phyloP scores from a whole-genome alignment of 2,113 vertebrate species.

The Pterocles orientalis region DNA sequence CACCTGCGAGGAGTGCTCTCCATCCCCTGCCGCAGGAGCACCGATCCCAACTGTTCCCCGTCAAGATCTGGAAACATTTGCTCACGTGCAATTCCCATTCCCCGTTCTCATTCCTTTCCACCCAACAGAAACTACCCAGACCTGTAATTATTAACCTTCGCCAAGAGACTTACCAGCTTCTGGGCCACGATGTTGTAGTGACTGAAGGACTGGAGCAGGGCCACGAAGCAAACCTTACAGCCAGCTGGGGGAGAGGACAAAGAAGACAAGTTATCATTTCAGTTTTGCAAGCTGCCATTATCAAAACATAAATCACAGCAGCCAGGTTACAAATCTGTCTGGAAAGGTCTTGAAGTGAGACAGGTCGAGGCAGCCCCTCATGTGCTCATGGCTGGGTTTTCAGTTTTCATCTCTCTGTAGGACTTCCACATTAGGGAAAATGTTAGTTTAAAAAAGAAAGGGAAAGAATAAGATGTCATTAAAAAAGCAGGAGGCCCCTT shows the following conservation, averaged over 20 bases:
- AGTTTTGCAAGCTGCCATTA: background rate
- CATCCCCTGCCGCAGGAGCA: background rate
- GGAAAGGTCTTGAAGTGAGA: background rate
- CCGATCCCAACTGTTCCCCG: background rate
- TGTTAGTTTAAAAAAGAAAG: background rate
- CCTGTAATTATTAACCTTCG: fast-evolving
- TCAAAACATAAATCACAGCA: background rate
- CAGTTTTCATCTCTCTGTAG: background rate
- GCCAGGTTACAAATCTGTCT: background rate
- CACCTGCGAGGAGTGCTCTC: background rate
- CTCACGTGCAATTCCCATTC: background rate
- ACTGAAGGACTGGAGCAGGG: slow-evolving; percentile 91
- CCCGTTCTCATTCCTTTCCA: background rate
- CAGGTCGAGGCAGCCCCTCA: background rate
- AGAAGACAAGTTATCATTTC: background rate
- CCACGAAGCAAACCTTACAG: slow-evolving; percentile 92
- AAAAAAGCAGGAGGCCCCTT: background rate
- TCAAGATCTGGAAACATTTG: background rate
- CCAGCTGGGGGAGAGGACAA: slow-evolving; percentile 76
- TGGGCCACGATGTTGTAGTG: slow-evolving; percentile 90
- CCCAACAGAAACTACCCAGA: background rate
- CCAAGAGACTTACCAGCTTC: slow-evolving; percentile 84
- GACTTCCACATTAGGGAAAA: background rate
- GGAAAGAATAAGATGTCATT: background rate
- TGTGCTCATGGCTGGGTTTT: background rate